These are phyloP conservation scores for Abrostola tripartita DNA, from an alignment of 2,888 invertebrate species.

Conservation along the genomic window DNA sequence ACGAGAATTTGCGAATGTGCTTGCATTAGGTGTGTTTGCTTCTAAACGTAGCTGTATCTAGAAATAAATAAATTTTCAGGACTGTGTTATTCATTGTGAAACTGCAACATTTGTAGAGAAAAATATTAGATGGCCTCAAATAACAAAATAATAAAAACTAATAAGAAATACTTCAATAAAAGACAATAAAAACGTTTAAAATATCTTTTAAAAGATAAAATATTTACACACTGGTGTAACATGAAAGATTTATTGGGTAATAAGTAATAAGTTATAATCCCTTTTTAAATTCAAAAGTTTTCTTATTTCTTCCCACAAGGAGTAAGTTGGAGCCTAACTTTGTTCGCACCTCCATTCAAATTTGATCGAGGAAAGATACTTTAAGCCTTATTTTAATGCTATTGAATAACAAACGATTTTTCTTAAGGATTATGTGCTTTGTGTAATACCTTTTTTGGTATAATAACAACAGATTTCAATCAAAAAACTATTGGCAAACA, in stretches of 20 bases:
- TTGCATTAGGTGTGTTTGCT: no score
- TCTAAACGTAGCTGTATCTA: no score
- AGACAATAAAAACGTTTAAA: not conserved
- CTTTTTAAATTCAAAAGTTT: slow-evolving; percentile 11
- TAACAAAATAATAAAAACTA: not conserved
- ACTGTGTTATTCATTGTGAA: no score
- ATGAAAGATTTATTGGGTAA: slow-evolving; percentile 12
- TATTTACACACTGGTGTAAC: slow-evolving; percentile 1
- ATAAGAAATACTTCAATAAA: not conserved
- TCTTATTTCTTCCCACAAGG: not conserved
- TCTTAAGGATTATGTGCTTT: no score
- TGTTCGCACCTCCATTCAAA: slow-evolving; percentile 12
- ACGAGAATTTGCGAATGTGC: no score
- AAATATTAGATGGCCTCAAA: no score
- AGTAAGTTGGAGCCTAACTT: slow-evolving; percentile 2
- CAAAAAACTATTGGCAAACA: no score
- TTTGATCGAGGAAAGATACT: slow-evolving; percentile 11
- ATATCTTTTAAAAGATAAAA: slow-evolving; percentile 3
- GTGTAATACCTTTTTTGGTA: no score
- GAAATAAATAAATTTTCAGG: no score
- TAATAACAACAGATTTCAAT: no score
- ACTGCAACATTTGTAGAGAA: no score
- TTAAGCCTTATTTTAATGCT: not conserved
- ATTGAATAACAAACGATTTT: not conserved
- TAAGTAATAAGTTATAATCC: slow-evolving; percentile 9